Evolutionary conservation across 2,888 invertebrate species (phyloP), one percentile per base, ranked within the genome.

Genomic region (Zaprionus lineosus): DNA sequence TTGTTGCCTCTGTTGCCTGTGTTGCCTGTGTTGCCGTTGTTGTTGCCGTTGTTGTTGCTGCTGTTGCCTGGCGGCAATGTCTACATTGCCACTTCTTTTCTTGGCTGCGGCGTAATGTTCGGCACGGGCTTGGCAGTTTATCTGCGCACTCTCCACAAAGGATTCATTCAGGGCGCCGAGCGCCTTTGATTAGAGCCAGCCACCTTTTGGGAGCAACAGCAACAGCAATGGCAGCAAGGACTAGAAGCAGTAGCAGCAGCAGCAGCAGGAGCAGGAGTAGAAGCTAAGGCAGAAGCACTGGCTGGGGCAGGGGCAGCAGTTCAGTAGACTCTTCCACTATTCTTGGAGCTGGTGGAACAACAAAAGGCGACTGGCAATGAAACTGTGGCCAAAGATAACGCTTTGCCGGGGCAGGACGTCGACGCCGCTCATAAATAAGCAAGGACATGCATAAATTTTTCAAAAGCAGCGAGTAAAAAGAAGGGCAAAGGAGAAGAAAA

Each of bases 351-450:
- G 7, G 28, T 7, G n/a, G 34, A 40, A 43, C 56, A 66, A 59
- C 70, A 74, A 55, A 68, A 48, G 65, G 52, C 33, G 41, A 59
- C 65, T 87, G 87, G 86, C 87, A 86, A 82, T 87, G 87, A 85
- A 86, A 86, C 72, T 72, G 82, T 67, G 77, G 74, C 73, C 76
- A 67, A 63, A 87, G 86, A 86, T 86, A 86, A 84, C 76, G 57
- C 33, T 6, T 6, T 4, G n/a, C 5, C 6, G 60, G 53, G 39
- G 60, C 50, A 40, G 34, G 31, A 53, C 56, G 63, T 56, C 69
- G 82, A 66, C 77, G 73, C 62, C 66, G 84, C 76, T 83, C 85
- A 82, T 87, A 87, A 87, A 87, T 84, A 87, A 86, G 70, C 84
- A 84, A 84, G 74, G 81, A 85, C 86, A 78, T 86, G 83, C 84